Base-by-base conservation (phyloP, 1,140 invertebrate genomes). In the Polypedilum pembai region DNA sequence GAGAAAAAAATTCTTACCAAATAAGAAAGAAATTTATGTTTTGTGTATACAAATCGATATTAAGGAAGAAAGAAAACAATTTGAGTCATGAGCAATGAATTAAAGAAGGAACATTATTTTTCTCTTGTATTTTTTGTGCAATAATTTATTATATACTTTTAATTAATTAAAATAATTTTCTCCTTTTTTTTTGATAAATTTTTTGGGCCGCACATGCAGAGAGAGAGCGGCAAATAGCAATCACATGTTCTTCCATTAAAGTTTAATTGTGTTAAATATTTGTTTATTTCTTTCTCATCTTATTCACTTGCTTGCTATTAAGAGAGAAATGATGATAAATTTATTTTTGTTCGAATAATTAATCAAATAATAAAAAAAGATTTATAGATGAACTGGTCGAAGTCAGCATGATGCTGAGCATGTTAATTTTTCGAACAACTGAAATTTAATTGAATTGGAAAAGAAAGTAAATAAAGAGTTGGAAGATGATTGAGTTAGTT, bases 121-220 rank as follows among this genome's bases (percentile, higher is more conserved):
- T 15, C 45, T 56, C 18, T 69, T 69, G 65, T 69, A 69, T 69
- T 69, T 56, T 69, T 69, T 69, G 65, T 69, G 65, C 65, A 69
- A 69, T 69, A 69, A 69, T 69, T 69, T 69, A 69, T 69, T 69
- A 20, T 69, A 56, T 15, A 56, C 45, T 56, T 56, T 56, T 56
- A 56, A 56, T 56, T 56, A 56, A 56, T 56, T 56, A 56, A 15
- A 56, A 33, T 33, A 15, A 56, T 56, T 56, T 56, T 56, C 12
- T 56, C 12, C 15, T 8, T 56, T 56, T 56, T 15, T 56, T 56
- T 56, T 56, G 8, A 56, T 56, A 56, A 56, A 56, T 56, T 56
- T 56, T 56, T 56, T n/a, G n/a, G n/a, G 45, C 45, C 45, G 45
- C 45, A 56, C 45, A 12, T 56, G 45, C 4, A 15, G n/a, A n/a